phyloP scores from a whole-genome alignment of 1,140 invertebrate genomes.

The Diorhabda carinulata region DNA sequence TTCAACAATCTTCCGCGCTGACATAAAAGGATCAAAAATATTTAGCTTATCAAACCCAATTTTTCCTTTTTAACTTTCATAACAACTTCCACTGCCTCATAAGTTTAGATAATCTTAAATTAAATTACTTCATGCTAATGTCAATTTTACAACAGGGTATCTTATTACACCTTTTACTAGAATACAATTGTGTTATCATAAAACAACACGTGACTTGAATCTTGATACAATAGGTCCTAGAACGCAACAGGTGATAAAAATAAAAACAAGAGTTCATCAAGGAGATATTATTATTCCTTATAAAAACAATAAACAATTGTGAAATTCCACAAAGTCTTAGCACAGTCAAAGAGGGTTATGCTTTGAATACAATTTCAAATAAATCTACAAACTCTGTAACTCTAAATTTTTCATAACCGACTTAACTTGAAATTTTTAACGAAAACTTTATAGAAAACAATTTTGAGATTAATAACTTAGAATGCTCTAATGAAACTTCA shows the following conservation, averaged over 20 bases:
- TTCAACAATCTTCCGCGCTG: background rate
- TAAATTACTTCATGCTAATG: background rate
- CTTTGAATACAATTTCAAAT: background rate
- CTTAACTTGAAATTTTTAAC: background rate
- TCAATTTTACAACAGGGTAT: background rate
- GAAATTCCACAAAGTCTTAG: constrained; percentile 5
- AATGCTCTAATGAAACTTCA: background rate
- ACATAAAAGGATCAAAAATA: background rate
- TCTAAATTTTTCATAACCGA: background rate
- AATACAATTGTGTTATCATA: background rate
- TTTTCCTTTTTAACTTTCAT: constrained; percentile 8
- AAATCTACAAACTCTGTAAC: background rate
- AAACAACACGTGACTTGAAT: background rate
- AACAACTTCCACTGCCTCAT: constrained; percentile 1
- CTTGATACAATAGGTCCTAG: background rate
- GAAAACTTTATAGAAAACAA: background rate
- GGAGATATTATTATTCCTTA: constrained; percentile 3
- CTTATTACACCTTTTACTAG: background rate
- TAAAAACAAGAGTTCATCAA: constrained; percentile 3
- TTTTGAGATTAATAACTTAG: background rate
- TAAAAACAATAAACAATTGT: constrained; percentile 5
- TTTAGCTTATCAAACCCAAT: background rate
- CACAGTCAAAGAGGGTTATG: background rate
- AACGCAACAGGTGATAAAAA: background rate
- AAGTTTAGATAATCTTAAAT: background rate